Conservation (phyloP, 1,140 invertebrate species). For the Papilio dardanus region DNA sequence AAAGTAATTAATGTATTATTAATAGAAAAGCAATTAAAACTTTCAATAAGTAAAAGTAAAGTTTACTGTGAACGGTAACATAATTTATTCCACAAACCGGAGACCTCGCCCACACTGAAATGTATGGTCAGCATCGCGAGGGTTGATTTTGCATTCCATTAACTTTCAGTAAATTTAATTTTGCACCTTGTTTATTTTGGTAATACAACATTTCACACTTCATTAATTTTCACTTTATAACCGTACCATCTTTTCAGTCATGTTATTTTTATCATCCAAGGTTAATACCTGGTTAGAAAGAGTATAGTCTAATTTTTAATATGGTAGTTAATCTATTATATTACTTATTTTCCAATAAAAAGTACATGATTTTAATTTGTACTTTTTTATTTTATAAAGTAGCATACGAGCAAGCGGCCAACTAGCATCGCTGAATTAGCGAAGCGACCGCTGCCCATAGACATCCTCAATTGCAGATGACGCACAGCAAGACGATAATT, state of each 20-base stretch:
- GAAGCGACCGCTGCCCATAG: too few relatives aligned
- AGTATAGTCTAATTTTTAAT: too few relatives aligned
- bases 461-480: too few relatives aligned
- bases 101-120: constrained; percentile 9
- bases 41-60: background rate
- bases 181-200: constrained; percentile 6
- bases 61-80: background rate
- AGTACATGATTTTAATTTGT: too few relatives aligned
- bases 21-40: background rate
- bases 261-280: too few relatives aligned
- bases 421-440: too few relatives aligned
- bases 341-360: too few relatives aligned
- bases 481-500: too few relatives aligned
- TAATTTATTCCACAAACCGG: constrained; percentile 3
- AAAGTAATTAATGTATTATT: background rate
- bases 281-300: too few relatives aligned
- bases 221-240: background rate
- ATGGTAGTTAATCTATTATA: too few relatives aligned
- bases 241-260: background rate
- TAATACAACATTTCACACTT: background rate
- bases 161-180: constrained; percentile 21
- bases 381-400: too few relatives aligned
- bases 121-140: constrained; percentile 3
- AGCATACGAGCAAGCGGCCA: too few relatives aligned
- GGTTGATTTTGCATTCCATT: constrained; percentile 20